Evolutionary conservation across 2,113 vertebrate genomes (phyloP).

Genomic region (Nestor notabilis): DNA sequence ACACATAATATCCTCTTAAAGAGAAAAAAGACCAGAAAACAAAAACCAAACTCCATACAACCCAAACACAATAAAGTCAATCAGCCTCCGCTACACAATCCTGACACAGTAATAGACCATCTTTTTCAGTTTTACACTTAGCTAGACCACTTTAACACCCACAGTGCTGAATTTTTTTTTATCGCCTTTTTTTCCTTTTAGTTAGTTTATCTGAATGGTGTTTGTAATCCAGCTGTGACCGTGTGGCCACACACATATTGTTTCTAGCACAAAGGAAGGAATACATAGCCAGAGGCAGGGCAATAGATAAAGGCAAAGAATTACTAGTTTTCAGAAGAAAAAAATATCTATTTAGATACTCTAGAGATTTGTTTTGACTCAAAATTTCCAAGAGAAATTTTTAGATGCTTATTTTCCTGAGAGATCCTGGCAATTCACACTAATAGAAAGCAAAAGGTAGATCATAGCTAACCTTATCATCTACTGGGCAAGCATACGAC

Average conservation of each 20-base stretch:
- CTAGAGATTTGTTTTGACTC: background rate
- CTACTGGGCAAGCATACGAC: background rate
- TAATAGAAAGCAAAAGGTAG: background rate
- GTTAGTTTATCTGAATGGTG: background rate
- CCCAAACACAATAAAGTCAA: background rate
- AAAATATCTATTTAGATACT: background rate
- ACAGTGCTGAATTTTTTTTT: background rate
- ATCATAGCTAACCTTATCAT: background rate
- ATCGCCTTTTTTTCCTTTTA: background rate
- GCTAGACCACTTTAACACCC: background rate
- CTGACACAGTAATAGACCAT: background rate
- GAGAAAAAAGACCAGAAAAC: background rate
- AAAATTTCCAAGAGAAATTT: background rate
- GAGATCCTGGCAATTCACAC: background rate
- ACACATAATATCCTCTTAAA: background rate
- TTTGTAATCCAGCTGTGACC: background rate
- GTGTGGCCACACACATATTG: too few relatives aligned
- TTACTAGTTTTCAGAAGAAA: background rate
- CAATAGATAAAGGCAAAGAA: background rate
- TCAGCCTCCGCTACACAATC: background rate
- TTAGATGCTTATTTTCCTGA: background rate
- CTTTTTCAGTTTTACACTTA: background rate
- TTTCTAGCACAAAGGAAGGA: background rate
- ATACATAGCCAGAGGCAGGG: background rate
- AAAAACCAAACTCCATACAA: background rate